phyloP scores from a whole-genome alignment of 2,113 vertebrate genomes.

The Origma solitaria region DNA sequence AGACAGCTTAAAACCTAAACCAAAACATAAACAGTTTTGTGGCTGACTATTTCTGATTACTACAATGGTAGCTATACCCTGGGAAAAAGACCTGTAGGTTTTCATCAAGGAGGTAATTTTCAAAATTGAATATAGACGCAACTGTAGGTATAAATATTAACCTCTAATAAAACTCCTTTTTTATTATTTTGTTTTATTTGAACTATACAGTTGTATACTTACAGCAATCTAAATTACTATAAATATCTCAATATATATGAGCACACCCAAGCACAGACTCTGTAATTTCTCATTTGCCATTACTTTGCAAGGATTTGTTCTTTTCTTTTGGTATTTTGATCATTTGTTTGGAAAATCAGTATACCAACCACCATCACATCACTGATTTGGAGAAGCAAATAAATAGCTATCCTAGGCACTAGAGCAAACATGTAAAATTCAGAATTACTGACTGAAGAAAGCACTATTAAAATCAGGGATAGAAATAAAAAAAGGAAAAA shows the following conservation, averaged over 20 bases:
- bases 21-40: neutral
- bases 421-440: neutral
- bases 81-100: neutral
- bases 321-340: neutral
- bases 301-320: neutral
- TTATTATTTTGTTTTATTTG: neutral
- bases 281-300: neutral
- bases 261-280: neutral
- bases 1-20: neutral
- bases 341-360: neutral
- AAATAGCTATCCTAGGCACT: neutral
- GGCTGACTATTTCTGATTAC: neutral
- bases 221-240: neutral
- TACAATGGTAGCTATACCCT: neutral
- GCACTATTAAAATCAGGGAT: neutral
- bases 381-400: neutral
- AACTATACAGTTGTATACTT: neutral
- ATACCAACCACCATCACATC: neutral
- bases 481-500: rapidly evolving
- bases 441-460: neutral
- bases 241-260: neutral
- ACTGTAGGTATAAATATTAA: neutral
- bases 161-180: neutral
- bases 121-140: neutral
- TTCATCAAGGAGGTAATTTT: neutral